phyloP scores from a whole-genome alignment of 2,113 vertebrate species.

The Isurus oxyrinchus region DNA sequence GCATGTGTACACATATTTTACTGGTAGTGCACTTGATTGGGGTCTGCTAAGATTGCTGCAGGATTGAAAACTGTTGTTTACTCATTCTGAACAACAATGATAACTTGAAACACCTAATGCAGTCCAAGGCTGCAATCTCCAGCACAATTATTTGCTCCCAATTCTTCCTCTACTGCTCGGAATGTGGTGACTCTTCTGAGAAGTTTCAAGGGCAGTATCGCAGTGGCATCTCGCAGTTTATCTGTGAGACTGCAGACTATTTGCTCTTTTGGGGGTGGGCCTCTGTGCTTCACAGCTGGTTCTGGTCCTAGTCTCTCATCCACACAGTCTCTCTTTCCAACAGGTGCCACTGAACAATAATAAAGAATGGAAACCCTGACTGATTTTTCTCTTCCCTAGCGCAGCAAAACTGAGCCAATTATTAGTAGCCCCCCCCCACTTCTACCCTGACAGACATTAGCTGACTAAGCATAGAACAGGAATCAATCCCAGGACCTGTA shows the following conservation, averaged over 20 bases:
- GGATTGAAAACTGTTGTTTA: not conserved
- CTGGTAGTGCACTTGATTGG: not conserved
- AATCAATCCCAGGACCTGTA: not conserved
- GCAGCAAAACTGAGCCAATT: not conserved
- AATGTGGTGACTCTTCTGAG: not conserved
- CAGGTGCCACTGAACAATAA: not conserved
- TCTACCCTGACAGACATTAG: not conserved
- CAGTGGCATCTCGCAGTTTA: not conserved
- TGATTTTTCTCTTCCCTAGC: not conserved
- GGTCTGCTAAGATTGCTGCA: not conserved
- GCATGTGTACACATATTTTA: not conserved
- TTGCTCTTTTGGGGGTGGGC: not conserved
- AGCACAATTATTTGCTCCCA: not conserved
- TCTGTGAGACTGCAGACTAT: not conserved
- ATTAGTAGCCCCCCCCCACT: not conserved
- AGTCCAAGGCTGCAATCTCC: not conserved
- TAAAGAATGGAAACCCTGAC: not conserved
- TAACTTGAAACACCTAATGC: not conserved
- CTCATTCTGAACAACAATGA: not conserved
- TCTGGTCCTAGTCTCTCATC: not conserved
- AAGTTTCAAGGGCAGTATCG: not conserved
- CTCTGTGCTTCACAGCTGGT: not conserved
- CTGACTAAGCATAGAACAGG: not conserved
- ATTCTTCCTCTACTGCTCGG: not conserved
- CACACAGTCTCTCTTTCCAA: not conserved